These are phyloP conservation scores for Oscheius onirici DNA, from an alignment of 2,888 invertebrate species.

Conservation along the genomic window DNA sequence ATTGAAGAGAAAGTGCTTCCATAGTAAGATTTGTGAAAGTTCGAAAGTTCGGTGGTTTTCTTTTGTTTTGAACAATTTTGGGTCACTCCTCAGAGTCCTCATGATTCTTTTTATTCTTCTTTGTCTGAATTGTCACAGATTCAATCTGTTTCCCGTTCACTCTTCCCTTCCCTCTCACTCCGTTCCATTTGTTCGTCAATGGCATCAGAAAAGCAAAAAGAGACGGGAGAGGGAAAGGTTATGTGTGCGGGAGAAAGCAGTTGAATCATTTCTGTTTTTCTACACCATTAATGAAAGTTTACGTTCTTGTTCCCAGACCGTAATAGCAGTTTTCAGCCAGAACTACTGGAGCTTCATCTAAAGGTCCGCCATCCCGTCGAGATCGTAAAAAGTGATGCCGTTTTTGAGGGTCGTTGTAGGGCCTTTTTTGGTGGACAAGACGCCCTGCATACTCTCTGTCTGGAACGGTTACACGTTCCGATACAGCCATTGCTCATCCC, in stretches of 20 bases:
- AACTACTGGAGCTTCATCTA: slow-evolving; percentile 46
- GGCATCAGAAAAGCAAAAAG: neutral
- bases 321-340: slow-evolving; percentile 39
- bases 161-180: neutral
- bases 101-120: neutral
- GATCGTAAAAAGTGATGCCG: slow-evolving; percentile 39
- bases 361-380: slow-evolving; percentile 45
- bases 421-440: slow-evolving; percentile 47
- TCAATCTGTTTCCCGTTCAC: neutral
- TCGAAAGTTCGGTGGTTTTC: no score
- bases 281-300: slow-evolving; percentile 13
- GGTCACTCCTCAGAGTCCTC: no score
- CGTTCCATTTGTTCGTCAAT: neutral
- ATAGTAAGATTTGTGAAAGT: no score
- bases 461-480: slow-evolving; percentile 42
- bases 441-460: slow-evolving; percentile 41
- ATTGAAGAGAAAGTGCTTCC: no score
- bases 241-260: neutral
- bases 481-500: slow-evolving; percentile 40
- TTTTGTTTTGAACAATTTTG: no score
- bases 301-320: slow-evolving; percentile 16
- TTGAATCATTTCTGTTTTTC: neutral
- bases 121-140: no score
- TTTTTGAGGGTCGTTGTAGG: slow-evolving; percentile 52
- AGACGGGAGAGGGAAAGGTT: neutral